Conservation (phyloP, 1,140 invertebrate genomes). For the Penaeus chinensis region DNA sequence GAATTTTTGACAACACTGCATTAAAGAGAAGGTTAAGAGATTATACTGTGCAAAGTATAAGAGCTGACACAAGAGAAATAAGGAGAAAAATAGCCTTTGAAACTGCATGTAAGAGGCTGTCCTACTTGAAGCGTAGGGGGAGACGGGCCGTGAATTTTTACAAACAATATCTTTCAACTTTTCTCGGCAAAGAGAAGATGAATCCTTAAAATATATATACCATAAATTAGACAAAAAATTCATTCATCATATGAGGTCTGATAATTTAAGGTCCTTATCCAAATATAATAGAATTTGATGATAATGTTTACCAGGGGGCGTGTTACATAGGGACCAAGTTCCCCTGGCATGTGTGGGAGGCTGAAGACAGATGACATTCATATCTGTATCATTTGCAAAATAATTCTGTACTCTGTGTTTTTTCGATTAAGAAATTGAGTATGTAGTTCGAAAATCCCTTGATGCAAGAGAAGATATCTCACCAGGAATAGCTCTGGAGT, state of each 20-base stretch:
- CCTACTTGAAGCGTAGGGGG: no score
- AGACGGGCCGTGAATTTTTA: no score
- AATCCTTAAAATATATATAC: no score
- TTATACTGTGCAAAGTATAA: neutral
- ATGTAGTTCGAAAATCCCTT: no score
- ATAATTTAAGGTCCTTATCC: neutral
- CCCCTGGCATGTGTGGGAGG: neutral
- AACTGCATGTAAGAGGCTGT: neutral
- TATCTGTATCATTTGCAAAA: neutral
- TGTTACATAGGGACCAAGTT: conserved; percentile 23
- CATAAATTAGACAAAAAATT: neutral
- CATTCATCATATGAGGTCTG: neutral
- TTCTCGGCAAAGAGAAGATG: no score
- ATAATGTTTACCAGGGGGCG: neutral
- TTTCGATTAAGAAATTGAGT: no score
- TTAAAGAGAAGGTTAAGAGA: neutral
- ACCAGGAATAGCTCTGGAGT: no score
- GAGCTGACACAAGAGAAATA: neutral
- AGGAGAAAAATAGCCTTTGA: neutral
- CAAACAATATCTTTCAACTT: no score
- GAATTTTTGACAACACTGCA: neutral
- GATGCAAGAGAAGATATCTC: no score
- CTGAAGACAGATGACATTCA: neutral
- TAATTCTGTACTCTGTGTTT: no score
- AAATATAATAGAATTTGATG: neutral